phyloP scores from a whole-genome alignment of 2,113 vertebrate species.

The Damaliscus lunatus region DNA sequence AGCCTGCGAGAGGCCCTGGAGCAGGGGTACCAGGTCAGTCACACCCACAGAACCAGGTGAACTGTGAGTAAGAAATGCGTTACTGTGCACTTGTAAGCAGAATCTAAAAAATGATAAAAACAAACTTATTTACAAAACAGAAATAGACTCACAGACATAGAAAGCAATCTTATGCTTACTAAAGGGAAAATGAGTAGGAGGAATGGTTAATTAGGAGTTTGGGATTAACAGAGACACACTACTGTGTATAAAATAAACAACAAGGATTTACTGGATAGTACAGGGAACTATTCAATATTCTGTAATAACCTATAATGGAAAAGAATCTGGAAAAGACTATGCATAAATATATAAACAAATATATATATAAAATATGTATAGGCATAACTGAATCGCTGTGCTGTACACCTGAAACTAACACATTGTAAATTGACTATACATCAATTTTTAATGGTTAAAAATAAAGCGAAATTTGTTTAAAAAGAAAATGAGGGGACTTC shows the following conservation, averaged over 20 bases:
- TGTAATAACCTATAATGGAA: not conserved
- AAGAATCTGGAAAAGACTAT: not conserved
- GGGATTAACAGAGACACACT: not conserved
- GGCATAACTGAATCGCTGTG: not conserved
- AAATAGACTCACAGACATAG: not conserved
- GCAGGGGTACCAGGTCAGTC: not conserved
- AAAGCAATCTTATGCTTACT: not conserved
- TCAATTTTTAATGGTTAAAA: not conserved
- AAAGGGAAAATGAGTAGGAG: not conserved
- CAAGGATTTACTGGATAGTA: not conserved
- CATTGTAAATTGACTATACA: not conserved
- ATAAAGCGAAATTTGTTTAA: not conserved
- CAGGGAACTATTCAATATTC: not conserved
- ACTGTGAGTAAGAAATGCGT: not conserved
- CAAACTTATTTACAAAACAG: not conserved
- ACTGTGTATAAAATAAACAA: not conserved
- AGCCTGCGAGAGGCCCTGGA: rapidly evolving
- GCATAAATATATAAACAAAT: not conserved
- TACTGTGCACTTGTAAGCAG: not conserved
- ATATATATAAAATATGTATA: not conserved
- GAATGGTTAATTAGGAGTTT: not conserved
- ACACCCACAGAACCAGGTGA: too few species aligned
- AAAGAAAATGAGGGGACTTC: not conserved
- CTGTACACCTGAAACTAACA: not conserved
- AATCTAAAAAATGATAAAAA: not conserved